Evolutionary conservation across 2,113 vertebrate species (phyloP).

Genomic region (Phocoena sinus): DNA sequence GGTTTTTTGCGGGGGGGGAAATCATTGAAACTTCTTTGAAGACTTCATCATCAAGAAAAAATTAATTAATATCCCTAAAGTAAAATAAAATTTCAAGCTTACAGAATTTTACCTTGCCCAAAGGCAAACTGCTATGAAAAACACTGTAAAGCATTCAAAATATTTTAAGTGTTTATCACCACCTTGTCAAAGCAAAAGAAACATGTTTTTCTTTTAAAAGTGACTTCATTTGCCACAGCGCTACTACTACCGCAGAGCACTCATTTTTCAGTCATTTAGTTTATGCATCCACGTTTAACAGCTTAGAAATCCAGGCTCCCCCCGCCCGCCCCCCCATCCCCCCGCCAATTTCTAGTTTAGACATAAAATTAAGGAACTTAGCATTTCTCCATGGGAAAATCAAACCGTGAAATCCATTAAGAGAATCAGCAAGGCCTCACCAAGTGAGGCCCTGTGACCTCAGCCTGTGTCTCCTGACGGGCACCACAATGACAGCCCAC

Average conservation of each 20-base stretch:
- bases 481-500: neutral
- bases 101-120: neutral
- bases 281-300: neutral
- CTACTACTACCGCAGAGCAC: neutral
- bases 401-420: neutral
- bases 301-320: neutral
- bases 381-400: neutral
- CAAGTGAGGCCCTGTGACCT: neutral
- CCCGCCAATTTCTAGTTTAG: neutral
- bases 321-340: too few species aligned
- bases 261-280: neutral
- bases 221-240: neutral
- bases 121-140: neutral
- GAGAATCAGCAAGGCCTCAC: neutral
- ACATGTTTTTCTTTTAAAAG: neutral
- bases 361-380: neutral
- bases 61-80: neutral
- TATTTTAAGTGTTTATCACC: neutral
- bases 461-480: fast-evolving
- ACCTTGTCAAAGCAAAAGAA: neutral
- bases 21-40: neutral
- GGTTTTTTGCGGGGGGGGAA: neutral
- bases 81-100: neutral
- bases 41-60: neutral
- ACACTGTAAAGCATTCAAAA: neutral